Percentiles rank a stretch among this genome's conserved stretches.
Evolutionary conservation across 2,888 invertebrate genomes (phyloP).

Genomic region (Scaeva pyrastri): DNA sequence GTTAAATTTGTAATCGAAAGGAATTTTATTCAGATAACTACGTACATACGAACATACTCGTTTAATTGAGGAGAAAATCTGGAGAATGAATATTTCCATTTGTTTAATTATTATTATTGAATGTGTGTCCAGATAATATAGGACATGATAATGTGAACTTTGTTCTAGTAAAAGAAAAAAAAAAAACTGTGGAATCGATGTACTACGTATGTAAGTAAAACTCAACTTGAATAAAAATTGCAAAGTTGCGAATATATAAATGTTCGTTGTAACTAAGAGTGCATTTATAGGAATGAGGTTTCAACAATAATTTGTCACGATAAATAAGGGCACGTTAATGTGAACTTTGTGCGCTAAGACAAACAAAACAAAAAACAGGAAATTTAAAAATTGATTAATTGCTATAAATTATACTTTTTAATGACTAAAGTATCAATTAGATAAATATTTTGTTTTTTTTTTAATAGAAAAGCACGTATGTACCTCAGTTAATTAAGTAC

Average conservation of each 20-base stretch:
- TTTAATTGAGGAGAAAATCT: too few species aligned
- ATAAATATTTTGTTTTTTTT: neutral
- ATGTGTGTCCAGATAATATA: too few species aligned
- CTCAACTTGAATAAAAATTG: too few species aligned
- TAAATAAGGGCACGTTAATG: neutral
- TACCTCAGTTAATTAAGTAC: too few species aligned
- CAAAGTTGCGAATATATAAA: neutral
- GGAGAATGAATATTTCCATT: too few species aligned
- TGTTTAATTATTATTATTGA: too few species aligned
- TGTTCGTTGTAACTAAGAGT: neutral
- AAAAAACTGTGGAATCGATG: too few species aligned
- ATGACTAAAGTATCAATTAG: neutral
- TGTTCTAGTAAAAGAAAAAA: too few species aligned
- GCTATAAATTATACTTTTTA: neutral
- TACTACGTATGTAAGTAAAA: too few species aligned
- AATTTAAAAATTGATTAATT: neutral
- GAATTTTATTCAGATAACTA: neutral
- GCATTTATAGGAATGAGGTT: neutral
- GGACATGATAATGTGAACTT: too few species aligned
- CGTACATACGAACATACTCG: too few species aligned
- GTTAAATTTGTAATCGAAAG: neutral
- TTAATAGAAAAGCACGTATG: neutral
- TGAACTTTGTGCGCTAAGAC: neutral
- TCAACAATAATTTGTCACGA: neutral
- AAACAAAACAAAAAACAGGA: neutral